Conservation (phyloP, 2,888 invertebrate genomes). For the Rhagonycha lutea region DNA sequence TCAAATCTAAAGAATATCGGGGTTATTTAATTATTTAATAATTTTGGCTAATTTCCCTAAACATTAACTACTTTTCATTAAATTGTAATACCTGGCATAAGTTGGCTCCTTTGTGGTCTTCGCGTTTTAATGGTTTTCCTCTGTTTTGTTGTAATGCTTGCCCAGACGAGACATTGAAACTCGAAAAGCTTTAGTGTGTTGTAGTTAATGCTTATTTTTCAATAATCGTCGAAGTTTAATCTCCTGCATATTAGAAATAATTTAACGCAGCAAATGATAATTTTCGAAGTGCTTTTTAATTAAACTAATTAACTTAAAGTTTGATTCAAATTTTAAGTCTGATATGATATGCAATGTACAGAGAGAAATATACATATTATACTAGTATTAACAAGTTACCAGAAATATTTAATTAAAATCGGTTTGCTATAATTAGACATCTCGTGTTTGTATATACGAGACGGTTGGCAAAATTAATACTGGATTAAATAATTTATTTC, state of each 20-base stretch:
- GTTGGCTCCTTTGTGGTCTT: conserved; percentile 27
- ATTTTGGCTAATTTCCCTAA: conserved; percentile 10
- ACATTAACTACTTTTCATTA: conserved; percentile 26
- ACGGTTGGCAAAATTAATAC: neutral
- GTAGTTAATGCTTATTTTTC: conserved; percentile 16
- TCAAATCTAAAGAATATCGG: neutral
- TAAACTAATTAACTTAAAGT: neutral
- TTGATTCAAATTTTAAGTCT: neutral
- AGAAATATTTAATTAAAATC: conserved; percentile 4
- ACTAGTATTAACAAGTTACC: neutral
- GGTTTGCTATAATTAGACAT: neutral
- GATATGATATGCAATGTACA: neutral
- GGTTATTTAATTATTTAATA: conserved; percentile 5
- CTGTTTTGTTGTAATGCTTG: conserved; percentile 15
- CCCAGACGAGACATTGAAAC: conserved; percentile 6
- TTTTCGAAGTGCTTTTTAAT: neutral
- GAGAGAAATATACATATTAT: too few species aligned
- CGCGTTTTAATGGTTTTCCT: conserved; percentile 25
- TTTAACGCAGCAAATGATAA: neutral
- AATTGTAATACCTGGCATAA: conserved; percentile 22
- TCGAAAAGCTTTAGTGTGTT: conserved; percentile 20
- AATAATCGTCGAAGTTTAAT: neutral
- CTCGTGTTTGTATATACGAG: neutral
- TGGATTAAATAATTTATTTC: neutral
- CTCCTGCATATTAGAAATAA: neutral